Evolutionary conservation across 2,797 vertebrate species (phyloP).

Genomic region (Etheostoma nigrum): DNA sequence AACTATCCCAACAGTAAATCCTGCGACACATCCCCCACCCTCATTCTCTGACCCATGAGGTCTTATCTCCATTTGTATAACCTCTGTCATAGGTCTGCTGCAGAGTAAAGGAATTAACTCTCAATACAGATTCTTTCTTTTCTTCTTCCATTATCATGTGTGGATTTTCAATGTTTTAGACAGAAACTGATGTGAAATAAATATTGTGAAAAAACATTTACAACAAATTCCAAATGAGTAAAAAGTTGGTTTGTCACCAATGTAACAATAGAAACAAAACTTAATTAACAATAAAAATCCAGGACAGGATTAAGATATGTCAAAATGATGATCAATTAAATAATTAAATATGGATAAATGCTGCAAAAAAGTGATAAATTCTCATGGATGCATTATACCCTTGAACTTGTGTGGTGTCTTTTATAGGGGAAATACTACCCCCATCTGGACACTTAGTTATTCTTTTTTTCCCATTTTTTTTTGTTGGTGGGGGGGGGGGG

Average conservation of each 20-base stretch:
- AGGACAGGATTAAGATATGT: neutral
- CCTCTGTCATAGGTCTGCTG: conserved; percentile 29
- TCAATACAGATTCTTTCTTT: conserved; percentile 2
- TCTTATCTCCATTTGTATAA: conserved; percentile 62
- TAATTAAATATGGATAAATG: neutral
- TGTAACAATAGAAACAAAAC: neutral
- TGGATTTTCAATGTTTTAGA: neutral
- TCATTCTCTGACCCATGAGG: conserved; percentile 53
- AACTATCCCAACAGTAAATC: conserved; percentile 64
- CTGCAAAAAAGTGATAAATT: neutral
- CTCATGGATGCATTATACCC: neutral
- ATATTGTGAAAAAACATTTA: neutral
- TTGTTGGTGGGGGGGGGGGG: too few relatives aligned
- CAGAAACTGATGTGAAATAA: neutral
- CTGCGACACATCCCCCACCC: conserved; percentile 36
- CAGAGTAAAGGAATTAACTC: conserved; percentile 54
- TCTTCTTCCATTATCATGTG: neutral
- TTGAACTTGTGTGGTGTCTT: neutral
- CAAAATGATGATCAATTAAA: neutral
- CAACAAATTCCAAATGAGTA: neutral
- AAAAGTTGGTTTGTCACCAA: neutral
- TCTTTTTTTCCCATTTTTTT: too few relatives aligned
- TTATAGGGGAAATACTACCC: conserved; percentile 40
- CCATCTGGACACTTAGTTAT: conserved; percentile 26
- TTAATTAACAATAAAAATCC: neutral